Conservation (phyloP, 2,797 vertebrate species). For the Siniperca obscura region DNA sequence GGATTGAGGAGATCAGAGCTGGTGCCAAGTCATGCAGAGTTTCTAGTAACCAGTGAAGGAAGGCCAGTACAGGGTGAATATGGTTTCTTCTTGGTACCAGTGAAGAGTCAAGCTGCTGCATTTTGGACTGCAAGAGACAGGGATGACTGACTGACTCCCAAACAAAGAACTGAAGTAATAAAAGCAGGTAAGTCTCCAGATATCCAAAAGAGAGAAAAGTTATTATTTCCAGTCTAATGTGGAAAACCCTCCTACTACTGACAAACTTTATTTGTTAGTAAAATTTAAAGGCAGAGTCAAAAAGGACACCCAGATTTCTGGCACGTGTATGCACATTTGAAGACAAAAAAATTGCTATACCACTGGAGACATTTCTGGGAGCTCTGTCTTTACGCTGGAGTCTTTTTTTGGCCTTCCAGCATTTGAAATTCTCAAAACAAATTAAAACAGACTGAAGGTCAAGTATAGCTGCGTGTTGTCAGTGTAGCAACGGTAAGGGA, state of each 20-base stretch:
- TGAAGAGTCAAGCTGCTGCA: background rate
- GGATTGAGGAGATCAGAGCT: background rate
- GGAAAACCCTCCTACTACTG: background rate
- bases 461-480: background rate
- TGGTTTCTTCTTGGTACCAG: background rate
- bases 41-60: background rate
- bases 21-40: background rate
- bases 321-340: background rate
- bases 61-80: background rate
- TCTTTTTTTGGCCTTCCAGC: background rate
- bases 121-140: background rate
- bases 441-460: background rate
- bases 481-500: background rate
- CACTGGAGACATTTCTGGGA: background rate
- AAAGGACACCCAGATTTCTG: background rate
- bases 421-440: constrained; percentile 2
- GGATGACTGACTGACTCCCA: background rate
- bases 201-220: background rate
- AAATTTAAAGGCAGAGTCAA: background rate
- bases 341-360: background rate
- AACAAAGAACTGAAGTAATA: background rate
- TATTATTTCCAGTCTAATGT: background rate
- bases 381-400: background rate
- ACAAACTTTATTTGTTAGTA: background rate
- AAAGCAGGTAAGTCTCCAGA: background rate